phyloP scores from a whole-genome alignment of 2,797 vertebrate species.

The Periophthalmus magnuspinnatus region DNA sequence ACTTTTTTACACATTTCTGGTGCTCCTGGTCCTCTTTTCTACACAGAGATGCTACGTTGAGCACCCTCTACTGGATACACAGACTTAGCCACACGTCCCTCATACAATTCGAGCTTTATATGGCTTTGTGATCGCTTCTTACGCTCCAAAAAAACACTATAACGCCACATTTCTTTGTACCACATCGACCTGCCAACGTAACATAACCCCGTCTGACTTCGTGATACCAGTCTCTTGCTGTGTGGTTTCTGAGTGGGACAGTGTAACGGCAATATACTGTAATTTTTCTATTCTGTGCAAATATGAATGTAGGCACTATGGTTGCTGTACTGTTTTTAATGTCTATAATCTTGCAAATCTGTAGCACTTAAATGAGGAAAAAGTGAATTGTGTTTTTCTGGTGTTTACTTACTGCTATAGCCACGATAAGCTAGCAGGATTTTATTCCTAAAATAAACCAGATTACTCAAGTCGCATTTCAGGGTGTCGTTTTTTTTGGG shows the following conservation, averaged over 20 bases:
- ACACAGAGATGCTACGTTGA: background rate
- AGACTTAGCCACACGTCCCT: constrained; percentile 2
- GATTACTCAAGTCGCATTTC: constrained; percentile 60
- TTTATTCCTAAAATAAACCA: constrained; percentile 79
- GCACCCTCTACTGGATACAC: background rate
- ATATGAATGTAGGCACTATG: constrained; percentile 76
- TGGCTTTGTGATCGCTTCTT: constrained; percentile 40
- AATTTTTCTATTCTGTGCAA: constrained; percentile 69
- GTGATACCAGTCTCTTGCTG: constrained; percentile 27
- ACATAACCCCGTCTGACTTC: constrained; percentile 39
- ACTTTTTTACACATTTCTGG: background rate
- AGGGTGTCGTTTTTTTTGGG: constrained; percentile 38
- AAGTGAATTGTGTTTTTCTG: constrained; percentile 73
- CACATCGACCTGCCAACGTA: constrained; percentile 46
- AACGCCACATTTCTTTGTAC: constrained; percentile 56
- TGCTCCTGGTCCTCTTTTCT: background rate
- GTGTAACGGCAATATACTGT: constrained; percentile 74
- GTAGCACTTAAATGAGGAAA: constrained; percentile 73
- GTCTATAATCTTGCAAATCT: constrained; percentile 71
- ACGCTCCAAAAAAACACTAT: constrained; percentile 32
- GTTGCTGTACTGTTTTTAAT: constrained; percentile 71
- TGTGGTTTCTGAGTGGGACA: constrained; percentile 45
- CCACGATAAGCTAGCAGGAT: constrained; percentile 75
- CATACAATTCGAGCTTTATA: constrained; percentile 18
- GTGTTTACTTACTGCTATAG: constrained; percentile 80